Percentiles rank a stretch among this genome's conserved stretches.
phyloP scores from a whole-genome alignment of 2,888 invertebrate genomes.

The Eristalis tenax region DNA sequence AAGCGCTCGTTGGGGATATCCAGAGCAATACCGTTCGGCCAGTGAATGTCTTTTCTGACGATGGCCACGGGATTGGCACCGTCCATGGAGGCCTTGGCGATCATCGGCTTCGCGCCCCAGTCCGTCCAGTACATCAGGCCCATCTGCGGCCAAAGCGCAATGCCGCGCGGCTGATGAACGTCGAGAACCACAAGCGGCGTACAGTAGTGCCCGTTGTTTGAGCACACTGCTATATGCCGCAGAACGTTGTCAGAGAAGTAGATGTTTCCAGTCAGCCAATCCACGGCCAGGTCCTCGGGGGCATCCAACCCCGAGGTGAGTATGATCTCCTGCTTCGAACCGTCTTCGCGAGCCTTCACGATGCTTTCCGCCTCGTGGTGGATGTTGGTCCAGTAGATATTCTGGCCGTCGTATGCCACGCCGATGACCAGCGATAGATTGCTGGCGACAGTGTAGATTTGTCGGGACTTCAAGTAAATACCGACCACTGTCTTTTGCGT shows the following conservation, averaged over 20 bases:
- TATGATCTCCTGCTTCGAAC: conserved; percentile 84
- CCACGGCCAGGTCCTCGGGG: conserved; percentile 89
- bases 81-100: conserved; percentile 93
- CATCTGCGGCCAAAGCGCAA: conserved; percentile 86
- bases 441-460: conserved; percentile 80
- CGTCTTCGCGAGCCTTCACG: conserved; percentile 85
- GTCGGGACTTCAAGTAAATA: conserved; percentile 83
- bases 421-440: conserved; percentile 84
- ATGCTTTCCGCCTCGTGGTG: conserved; percentile 87
- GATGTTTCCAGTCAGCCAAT: conserved; percentile 90
- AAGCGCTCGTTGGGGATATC: conserved; percentile 90
- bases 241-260: conserved; percentile 90
- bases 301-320: conserved; percentile 86
- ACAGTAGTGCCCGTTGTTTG: conserved; percentile 86
- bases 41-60: conserved; percentile 85
- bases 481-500: conserved; percentile 86
- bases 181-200: conserved; percentile 84
- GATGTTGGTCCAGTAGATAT: conserved; percentile 91
- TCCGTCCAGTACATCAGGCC: conserved; percentile 97
- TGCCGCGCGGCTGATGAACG: conserved; percentile 86
- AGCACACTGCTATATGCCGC: conserved; percentile 89
- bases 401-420: conserved; percentile 86
- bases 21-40: conserved; percentile 93
- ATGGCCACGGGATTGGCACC: conserved; percentile 85
- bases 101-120: conserved; percentile 88